These are phyloP conservation scores for Nematolebias whitei DNA, from an alignment of 2,113 vertebrate species.

Conservation along the genomic window DNA sequence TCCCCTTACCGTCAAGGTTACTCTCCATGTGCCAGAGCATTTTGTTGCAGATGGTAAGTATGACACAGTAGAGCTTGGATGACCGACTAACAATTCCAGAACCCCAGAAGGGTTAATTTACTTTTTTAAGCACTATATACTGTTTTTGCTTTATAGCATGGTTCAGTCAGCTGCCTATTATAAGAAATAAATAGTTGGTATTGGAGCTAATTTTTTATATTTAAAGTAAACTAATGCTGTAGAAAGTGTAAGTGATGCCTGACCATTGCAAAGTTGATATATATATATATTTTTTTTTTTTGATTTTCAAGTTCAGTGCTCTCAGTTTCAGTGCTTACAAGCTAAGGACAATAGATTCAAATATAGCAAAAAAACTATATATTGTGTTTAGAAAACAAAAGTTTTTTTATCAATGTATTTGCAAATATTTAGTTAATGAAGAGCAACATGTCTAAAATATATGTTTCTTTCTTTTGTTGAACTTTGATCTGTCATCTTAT, in stretches of 20 bases:
- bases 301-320: conserved; percentile 31
- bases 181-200: not conserved
- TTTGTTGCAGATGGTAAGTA: conserved; percentile 97
- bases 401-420: no score
- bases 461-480: conserved; percentile 15
- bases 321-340: conserved; percentile 20
- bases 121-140: not conserved
- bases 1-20: conserved; percentile 95
- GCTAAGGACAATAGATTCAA: conserved; percentile 20
- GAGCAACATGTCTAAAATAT: conserved; percentile 13
- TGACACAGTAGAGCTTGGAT: conserved; percentile 24
- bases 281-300: no score
- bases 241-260: no score
- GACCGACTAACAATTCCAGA: not conserved
- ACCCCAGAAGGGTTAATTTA: not conserved
- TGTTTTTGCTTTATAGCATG: not conserved
- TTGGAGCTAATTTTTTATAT: not conserved
- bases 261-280: no score
- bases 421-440: conserved; percentile 26
- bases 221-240: not conserved
- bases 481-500: conserved; percentile 5
- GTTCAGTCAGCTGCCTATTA: not conserved
- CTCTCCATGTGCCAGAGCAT: conserved; percentile 95
- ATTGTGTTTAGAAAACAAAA: no score
- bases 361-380: conserved; percentile 29